Conservation (phyloP, 2,797 vertebrate species). For the Bovichtus diacanthus region DNA sequence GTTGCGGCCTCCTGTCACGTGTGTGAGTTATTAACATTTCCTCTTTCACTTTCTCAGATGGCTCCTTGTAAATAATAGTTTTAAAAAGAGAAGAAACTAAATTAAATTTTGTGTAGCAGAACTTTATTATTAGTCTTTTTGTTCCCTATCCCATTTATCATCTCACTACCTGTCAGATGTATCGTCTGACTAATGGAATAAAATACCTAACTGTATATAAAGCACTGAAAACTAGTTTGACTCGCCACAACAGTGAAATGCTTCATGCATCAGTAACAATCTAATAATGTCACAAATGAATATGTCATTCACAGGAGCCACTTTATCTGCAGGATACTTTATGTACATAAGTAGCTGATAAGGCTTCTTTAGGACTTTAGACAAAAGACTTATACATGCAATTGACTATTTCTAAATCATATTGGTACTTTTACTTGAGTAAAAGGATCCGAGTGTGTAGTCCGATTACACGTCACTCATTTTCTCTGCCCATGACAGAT, state of each 20-base stretch:
- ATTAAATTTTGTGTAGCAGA: no score
- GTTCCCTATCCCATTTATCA: not conserved
- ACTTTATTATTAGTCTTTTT: no score
- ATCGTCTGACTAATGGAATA: not conserved
- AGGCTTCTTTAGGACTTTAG: not conserved
- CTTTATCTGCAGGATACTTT: not conserved
- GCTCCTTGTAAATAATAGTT: no score
- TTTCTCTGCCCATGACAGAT: no score
- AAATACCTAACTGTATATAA: not conserved
- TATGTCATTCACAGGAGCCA: not conserved
- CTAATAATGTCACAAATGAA: no score
- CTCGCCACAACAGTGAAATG: not conserved
- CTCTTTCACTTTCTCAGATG: no score
- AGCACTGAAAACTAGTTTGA: not conserved
- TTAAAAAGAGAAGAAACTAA: no score
- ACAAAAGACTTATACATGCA: not conserved
- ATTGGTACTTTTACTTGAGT: not conserved
- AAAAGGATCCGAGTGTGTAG: not conserved
- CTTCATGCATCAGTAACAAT: not conserved
- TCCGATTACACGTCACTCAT: not conserved
- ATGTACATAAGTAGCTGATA: not conserved
- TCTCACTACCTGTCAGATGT: not conserved
- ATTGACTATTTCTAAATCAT: no score
- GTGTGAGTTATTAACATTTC: not conserved
- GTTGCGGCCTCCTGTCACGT: no score